phyloP scores from a whole-genome alignment of 2,888 invertebrate species.

The Lepas anatifera region DNA sequence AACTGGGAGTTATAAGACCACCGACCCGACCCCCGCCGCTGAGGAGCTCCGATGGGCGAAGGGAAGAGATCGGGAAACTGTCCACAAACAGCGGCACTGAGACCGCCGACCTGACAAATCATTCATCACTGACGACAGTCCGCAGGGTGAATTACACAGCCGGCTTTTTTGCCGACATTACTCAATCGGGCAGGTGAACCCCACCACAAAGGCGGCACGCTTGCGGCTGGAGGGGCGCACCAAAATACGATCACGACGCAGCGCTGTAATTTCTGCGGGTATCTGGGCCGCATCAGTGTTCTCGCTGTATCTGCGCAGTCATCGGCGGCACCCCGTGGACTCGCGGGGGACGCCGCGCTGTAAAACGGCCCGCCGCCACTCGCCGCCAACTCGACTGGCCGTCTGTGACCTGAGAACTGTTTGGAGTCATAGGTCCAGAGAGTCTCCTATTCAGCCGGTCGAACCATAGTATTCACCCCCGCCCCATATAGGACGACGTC shows the following conservation, averaged over 20 bases:
- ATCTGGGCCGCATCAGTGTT: background rate
- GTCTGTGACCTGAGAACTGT: too few relatives aligned
- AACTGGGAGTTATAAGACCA: too few relatives aligned
- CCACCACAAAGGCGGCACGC: background rate
- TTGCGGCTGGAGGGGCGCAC: background rate
- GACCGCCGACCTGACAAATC: background rate
- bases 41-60: too few relatives aligned
- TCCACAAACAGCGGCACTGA: too few relatives aligned
- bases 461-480: too few relatives aligned
- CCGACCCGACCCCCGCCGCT: too few relatives aligned
- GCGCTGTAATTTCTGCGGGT: background rate
- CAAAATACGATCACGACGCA: background rate
- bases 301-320: background rate
- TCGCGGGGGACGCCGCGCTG: background rate
- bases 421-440: too few relatives aligned
- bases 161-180: slow-evolving; percentile 2
- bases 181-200: background rate
- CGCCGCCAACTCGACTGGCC: too few relatives aligned
- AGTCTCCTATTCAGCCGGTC: too few relatives aligned
- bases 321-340: background rate
- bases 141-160: background rate
- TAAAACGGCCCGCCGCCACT: too few relatives aligned
- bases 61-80: too few relatives aligned
- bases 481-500: too few relatives aligned
- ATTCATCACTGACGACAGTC: background rate